phyloP scores from a whole-genome alignment of 2,113 vertebrate genomes.

The Oophaga pumilio region DNA sequence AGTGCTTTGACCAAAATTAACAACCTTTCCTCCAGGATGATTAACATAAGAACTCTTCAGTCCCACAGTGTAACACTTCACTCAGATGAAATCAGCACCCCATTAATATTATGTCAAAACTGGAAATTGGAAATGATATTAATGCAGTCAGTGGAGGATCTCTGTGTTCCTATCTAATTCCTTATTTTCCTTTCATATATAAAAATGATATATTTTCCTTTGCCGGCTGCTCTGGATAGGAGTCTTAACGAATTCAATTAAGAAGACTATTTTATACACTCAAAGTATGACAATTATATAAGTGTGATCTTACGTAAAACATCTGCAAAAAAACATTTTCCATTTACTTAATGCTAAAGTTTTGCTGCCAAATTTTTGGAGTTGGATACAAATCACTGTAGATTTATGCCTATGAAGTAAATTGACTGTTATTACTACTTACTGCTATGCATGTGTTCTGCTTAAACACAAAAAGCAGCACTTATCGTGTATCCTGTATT shows the following conservation, averaged over 20 bases:
- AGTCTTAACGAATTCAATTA: background rate
- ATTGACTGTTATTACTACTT: conserved; percentile 15
- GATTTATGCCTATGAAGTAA: conserved; percentile 9
- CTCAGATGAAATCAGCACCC: background rate
- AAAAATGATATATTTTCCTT: background rate
- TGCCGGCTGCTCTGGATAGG: background rate
- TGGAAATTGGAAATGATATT: background rate
- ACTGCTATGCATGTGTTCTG: background rate
- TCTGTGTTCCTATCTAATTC: background rate
- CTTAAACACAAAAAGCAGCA: background rate
- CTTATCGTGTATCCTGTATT: background rate
- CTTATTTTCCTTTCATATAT: background rate
- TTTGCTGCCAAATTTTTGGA: background rate
- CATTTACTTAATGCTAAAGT: conserved; percentile 15
- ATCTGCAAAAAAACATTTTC: conserved; percentile 15
- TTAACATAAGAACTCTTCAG: background rate
- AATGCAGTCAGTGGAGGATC: background rate
- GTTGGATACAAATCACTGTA: conserved; percentile 9
- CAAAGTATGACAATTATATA: background rate
- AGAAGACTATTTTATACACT: background rate
- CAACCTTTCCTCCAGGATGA: background rate
- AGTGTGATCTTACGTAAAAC: background rate
- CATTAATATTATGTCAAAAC: background rate
- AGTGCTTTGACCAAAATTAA: background rate
- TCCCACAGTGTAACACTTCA: background rate